Conservation (phyloP, 2,888 invertebrate species). For the Pasiphila rectangulata region DNA sequence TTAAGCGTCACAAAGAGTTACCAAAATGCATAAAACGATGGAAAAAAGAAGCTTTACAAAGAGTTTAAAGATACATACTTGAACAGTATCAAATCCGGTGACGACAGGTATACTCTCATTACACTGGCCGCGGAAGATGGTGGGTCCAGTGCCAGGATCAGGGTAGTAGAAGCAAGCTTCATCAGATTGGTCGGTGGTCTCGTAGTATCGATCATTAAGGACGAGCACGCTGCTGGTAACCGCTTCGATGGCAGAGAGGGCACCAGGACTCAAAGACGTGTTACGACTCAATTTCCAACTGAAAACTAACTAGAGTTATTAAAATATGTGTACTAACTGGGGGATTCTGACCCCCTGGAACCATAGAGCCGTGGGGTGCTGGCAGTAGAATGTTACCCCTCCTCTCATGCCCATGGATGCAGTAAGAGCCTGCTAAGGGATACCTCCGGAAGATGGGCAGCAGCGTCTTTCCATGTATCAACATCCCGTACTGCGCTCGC, state of each 20-base stretch:
- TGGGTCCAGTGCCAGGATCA: conserved; percentile 25
- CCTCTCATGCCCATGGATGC: too few species aligned
- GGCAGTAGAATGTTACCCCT: too few species aligned
- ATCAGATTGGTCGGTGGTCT: conserved; percentile 35
- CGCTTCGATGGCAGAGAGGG: conserved; percentile 32
- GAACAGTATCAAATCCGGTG: conserved; percentile 38
- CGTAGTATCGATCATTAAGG: conserved; percentile 42
- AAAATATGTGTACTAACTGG: too few species aligned
- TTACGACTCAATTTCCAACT: conserved; percentile 57
- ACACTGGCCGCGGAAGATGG: conserved; percentile 41
- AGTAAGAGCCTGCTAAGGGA: too few species aligned
- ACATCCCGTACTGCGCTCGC: too few species aligned
- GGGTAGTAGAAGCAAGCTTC: conserved; percentile 50
- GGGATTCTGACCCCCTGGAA: too few species aligned
- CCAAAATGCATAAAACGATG: too few species aligned
- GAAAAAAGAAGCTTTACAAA: conserved; percentile 1
- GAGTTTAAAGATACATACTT: conserved; percentile 34
- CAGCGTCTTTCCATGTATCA: too few species aligned
- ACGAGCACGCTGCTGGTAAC: conserved; percentile 33
- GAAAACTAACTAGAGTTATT: too few species aligned
- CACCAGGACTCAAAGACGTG: conserved; percentile 28
- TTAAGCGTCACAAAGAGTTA: too few species aligned
- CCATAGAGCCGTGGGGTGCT: too few species aligned
- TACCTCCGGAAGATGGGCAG: too few species aligned
- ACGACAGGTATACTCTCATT: conserved; percentile 56